These are phyloP conservation scores for Arctocebus calabarensis DNA, from an alignment of 2,797 vertebrate species.

Conservation along the genomic window DNA sequence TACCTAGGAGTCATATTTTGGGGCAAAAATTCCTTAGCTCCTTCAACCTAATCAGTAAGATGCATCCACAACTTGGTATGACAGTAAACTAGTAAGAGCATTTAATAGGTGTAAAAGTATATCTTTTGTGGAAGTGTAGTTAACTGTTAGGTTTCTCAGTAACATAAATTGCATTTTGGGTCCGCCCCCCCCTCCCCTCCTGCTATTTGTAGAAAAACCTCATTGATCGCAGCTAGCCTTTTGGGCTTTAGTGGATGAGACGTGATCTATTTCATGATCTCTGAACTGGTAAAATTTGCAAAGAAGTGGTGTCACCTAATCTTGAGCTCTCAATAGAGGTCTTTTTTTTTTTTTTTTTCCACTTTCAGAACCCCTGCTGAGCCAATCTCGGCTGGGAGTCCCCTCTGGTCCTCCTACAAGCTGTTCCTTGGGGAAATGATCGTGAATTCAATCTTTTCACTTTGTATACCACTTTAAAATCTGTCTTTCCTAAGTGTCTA, in stretches of 20 bases:
- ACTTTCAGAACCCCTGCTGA: background rate
- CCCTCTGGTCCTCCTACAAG: conserved; percentile 44
- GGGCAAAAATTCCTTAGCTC: too few species aligned
- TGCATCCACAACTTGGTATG: background rate
- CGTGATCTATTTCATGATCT: background rate
- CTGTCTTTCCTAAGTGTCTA: conserved; percentile 49
- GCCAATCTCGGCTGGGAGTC: background rate
- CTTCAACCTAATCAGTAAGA: background rate
- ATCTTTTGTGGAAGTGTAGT: background rate
- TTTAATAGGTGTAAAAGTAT: background rate
- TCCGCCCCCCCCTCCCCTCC: too few species aligned
- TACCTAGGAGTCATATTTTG: too few species aligned
- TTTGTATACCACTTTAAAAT: conserved; percentile 56
- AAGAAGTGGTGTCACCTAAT: background rate
- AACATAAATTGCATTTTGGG: background rate
- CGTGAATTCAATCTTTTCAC: conserved; percentile 70
- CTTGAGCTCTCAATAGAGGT: background rate
- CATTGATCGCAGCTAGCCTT: background rate
- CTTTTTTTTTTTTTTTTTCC: background rate
- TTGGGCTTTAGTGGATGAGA: background rate
- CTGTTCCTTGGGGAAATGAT: conserved; percentile 64
- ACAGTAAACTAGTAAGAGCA: background rate
- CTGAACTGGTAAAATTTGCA: background rate
- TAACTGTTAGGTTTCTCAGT: background rate
- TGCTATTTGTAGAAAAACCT: background rate